phyloP scores from a whole-genome alignment of 2,888 invertebrate genomes.

The Anthrax anthrax region DNA sequence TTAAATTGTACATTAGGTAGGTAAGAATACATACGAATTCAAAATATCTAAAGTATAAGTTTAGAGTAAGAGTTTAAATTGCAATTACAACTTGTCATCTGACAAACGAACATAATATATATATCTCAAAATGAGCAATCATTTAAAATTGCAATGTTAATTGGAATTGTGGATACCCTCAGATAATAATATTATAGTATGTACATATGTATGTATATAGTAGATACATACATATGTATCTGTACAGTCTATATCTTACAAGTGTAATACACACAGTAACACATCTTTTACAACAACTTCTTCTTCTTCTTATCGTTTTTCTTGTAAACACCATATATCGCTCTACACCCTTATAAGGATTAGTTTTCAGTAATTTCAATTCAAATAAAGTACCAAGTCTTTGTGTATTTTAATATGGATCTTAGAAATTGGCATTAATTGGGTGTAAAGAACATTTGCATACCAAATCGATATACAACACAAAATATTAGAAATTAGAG shows the following conservation, averaged over 20 bases:
- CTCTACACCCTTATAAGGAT: background rate
- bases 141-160: constrained; percentile 7
- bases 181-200: background rate
- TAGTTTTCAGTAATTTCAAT: background rate
- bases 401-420: too few species aligned
- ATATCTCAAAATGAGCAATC: constrained; percentile 3
- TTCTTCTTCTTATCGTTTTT: too few species aligned
- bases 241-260: too few species aligned
- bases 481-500: background rate
- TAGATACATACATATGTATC: too few species aligned
- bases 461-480: background rate
- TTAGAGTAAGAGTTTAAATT: background rate
- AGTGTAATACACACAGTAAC: too few species aligned
- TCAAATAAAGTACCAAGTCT: background rate
- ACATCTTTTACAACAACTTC: too few species aligned
- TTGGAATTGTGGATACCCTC: constrained; percentile 4
- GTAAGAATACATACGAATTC: too few species aligned
- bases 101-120: background rate
- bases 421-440: too few species aligned
- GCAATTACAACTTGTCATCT: constrained; percentile 7
- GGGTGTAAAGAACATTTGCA: constrained; percentile 4
- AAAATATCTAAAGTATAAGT: too few species aligned
- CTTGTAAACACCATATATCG: too few species aligned
- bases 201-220: too few species aligned
- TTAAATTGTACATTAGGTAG: too few species aligned